Conservation (phyloP, 2,888 invertebrate species). For the Lagria hirta region DNA sequence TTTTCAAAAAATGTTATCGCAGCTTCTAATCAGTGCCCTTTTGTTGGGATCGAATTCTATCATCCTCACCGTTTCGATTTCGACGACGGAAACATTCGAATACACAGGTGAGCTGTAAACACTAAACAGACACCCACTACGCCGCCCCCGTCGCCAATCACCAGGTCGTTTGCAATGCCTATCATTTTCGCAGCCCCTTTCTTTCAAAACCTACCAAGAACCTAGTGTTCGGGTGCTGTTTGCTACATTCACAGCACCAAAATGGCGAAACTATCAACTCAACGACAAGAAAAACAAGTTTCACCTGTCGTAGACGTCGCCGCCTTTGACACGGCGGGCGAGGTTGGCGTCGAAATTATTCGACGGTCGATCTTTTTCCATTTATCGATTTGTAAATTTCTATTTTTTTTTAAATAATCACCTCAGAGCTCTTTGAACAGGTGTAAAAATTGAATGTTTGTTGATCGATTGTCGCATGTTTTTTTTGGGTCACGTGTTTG, state of each 20-base stretch:
- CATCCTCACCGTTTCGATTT: no score
- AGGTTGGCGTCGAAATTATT: conserved; percentile 10
- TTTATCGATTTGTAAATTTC: no score
- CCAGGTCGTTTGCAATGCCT: not conserved
- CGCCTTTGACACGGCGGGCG: conserved; percentile 19
- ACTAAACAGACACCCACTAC: not conserved
- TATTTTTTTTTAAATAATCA: no score
- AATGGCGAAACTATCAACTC: conserved; percentile 22
- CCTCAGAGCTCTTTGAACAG: no score
- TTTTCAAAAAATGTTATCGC: conserved; percentile 6
- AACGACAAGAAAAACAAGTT: conserved; percentile 18
- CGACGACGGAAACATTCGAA: conserved; percentile 19
- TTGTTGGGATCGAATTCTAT: conserved; percentile 9
- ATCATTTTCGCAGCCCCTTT: not conserved
- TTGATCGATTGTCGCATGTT: no score
- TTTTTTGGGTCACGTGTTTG: no score
- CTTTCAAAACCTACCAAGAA: no score
- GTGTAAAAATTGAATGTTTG: no score
- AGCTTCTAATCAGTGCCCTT: conserved; percentile 10
- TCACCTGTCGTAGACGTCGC: conserved; percentile 19
- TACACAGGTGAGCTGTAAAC: conserved; percentile 21
- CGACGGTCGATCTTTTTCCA: conserved; percentile 6
- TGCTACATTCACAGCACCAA: no score
- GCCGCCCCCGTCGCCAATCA: conserved; percentile 3
- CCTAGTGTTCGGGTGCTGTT: no score